Evolutionary conservation across 2,113 vertebrate species (phyloP), one percentile per base, ranked within the genome.

Genomic region (Ophiodon elongatus): DNA sequence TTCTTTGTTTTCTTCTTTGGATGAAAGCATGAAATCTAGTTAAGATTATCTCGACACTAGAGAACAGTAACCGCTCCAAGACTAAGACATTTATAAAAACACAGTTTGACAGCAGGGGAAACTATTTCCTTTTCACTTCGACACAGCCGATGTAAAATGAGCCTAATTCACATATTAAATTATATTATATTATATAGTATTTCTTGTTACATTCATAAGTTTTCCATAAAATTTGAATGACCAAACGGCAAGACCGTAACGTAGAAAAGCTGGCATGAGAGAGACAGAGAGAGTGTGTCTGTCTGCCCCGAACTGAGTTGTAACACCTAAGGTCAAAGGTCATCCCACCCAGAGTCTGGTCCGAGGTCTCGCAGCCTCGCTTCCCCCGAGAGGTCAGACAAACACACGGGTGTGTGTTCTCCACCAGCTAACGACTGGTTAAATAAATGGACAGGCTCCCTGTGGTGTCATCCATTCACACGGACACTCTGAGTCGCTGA

Each of bases 271-370:
- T 65, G 70, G 41, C n/a, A 86, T 17, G 29, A 15, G n/a, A 80
- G 31, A 52, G 45, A 72, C 29, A 70, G 47, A 67, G 56, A 74
- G 60, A 45, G 41, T 79, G 35, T 68, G 50, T 78, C 54, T 64
- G 67, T 87, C 74, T 85, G 71, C 56, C 60, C 56, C 45, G 50
- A 62, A 85, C 80, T 50, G 84, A 91, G 91, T 91, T 91, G 80
- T 92, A 93, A 94, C 88, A 90, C 87, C 85, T 69, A 17, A 59
- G 85, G 80, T 90, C 79, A 93, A 77, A 87, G 89, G 84, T 89
- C 88, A 92, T 91, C 91, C 93, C 93, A 94, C 92, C 91, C 91
- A 93, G 85, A 68, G 86, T 85, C 90, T 81, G 50, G 87, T 82
- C 63, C 27, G 23, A 85, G 78, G 57, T 72, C 76, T 87, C 0